phyloP scores from a whole-genome alignment of 2,113 vertebrate species.

The Acanthisitta chloris region DNA sequence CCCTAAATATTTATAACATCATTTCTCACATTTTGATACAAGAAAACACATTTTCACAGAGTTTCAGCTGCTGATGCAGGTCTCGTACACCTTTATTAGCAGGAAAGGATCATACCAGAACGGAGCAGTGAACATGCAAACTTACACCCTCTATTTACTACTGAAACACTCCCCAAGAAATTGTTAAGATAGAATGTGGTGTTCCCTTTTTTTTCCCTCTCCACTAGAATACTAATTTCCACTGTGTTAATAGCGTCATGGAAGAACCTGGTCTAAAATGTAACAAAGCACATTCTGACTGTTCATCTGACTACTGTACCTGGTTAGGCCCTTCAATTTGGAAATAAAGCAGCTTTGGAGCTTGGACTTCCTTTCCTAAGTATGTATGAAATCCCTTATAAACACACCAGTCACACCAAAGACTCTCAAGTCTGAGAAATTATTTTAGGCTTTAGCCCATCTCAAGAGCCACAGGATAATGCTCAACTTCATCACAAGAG shows the following conservation, averaged over 20 bases:
- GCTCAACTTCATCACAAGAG: rapidly evolving
- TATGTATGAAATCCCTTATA: background rate
- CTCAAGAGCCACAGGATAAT: background rate
- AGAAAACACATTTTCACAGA: background rate
- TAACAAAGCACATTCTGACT: rapidly evolving
- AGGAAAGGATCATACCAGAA: background rate
- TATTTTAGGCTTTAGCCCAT: background rate
- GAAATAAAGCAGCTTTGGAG: background rate
- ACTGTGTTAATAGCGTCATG: background rate
- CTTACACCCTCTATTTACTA: background rate
- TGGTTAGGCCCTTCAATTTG: background rate
- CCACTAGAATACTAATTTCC: background rate
- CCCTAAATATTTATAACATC: background rate
- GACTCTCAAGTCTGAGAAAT: background rate
- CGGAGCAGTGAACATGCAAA: background rate
- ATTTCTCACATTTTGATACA: background rate
- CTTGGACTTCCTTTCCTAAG: background rate
- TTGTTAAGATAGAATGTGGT: rapidly evolving
- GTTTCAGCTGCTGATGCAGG: background rate
- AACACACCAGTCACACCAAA: background rate
- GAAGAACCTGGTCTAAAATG: background rate
- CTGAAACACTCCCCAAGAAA: background rate
- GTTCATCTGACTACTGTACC: background rate
- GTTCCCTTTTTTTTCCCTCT: background rate
- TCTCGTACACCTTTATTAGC: background rate